A percentile compares a stretch with the other conserved stretches of the same genome.
phyloP scores from a whole-genome alignment of 2,888 invertebrate genomes.

The Heteromyza rotundicornis region DNA sequence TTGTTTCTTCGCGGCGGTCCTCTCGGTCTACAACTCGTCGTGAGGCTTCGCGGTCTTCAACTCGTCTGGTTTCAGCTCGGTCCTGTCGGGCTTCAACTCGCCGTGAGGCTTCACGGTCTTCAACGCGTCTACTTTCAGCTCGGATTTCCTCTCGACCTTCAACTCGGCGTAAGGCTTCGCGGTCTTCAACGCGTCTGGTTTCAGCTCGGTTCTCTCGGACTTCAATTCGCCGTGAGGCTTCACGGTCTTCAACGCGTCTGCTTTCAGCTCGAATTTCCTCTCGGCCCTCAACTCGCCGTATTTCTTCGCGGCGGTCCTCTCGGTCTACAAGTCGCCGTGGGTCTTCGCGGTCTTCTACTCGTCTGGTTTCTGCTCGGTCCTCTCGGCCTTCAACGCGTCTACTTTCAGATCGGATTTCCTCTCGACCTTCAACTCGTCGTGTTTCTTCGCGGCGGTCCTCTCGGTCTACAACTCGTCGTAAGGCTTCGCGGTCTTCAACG shows the following conservation, averaged over 20 bases:
- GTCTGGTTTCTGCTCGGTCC: background rate
- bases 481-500: conserved; percentile 1
- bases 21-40: background rate
- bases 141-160: conserved; percentile 11
- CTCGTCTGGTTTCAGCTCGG: background rate
- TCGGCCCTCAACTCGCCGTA: background rate
- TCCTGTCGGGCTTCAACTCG: background rate
- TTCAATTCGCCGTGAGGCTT: background rate
- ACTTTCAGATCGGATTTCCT: background rate
- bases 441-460: background rate
- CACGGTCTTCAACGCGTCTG: background rate
- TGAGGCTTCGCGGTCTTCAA: background rate
- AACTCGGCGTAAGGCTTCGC: background rate
- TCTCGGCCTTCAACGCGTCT: background rate
- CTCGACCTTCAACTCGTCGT: background rate
- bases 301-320: background rate
- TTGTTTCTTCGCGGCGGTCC: conserved; percentile 3
- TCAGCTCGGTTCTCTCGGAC: background rate
- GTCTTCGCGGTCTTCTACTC: background rate
- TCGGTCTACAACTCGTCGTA: background rate
- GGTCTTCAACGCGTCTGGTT: background rate
- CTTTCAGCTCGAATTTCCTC: conserved; percentile 1
- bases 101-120: background rate
- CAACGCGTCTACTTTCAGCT: background rate
- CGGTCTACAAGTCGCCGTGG: background rate